These are phyloP conservation scores for Oryzias melastigma DNA, from an alignment of 2,113 vertebrate species.

Conservation along the genomic window DNA sequence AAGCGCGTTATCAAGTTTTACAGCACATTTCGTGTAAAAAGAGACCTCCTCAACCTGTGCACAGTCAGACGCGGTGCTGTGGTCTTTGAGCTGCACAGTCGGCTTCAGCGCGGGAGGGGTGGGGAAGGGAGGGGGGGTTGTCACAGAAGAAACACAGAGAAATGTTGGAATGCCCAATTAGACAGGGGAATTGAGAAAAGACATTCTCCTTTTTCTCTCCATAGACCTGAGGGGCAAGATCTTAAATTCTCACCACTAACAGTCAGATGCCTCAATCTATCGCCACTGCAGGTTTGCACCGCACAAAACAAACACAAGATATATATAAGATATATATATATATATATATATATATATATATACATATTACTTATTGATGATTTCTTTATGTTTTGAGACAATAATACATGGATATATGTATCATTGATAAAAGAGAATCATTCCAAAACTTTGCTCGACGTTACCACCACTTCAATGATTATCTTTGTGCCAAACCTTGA, in stretches of 20 bases:
- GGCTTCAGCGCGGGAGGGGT: slow-evolving; percentile 13
- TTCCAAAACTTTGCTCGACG: background rate
- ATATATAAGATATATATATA: slow-evolving; percentile 2
- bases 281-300: slow-evolving; percentile 7
- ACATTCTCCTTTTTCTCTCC: slow-evolving; percentile 15
- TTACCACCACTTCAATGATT: too few species aligned
- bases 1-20: slow-evolving; percentile 4
- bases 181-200: slow-evolving; percentile 39
- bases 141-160: slow-evolving; percentile 19
- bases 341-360: slow-evolving; percentile 1
- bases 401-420: too few species aligned
- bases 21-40: background rate
- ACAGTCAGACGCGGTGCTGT: slow-evolving; percentile 1
- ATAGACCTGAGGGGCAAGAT: slow-evolving; percentile 41
- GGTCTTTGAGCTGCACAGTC: background rate
- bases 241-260: slow-evolving; percentile 31
- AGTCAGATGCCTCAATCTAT: background rate
- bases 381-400: too few species aligned
- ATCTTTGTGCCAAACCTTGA: too few species aligned
- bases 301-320: background rate
- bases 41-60: slow-evolving; percentile 4
- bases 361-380: too few species aligned
- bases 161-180: slow-evolving; percentile 47
- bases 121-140: slow-evolving; percentile 22
- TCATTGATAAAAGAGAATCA: slow-evolving; percentile 31